Percentiles rank a stretch among this genome's conserved stretches.
Evolutionary conservation across 2,797 vertebrate species (phyloP).

Genomic region (Tapirus indicus): DNA sequence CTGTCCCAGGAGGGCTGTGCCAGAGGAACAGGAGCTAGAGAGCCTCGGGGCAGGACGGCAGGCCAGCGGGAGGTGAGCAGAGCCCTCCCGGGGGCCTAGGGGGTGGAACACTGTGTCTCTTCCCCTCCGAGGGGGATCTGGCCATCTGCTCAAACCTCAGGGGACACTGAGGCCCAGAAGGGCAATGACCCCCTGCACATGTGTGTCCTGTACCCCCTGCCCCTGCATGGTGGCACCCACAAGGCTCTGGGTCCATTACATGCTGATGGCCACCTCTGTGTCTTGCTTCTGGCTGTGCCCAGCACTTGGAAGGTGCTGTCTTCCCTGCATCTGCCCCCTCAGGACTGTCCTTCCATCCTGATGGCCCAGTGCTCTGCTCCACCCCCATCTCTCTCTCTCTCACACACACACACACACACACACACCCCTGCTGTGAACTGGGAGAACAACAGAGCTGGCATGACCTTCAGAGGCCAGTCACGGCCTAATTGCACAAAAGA

Average conservation of each 20-base stretch:
- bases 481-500: not conserved
- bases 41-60: not conserved
- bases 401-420: not conserved
- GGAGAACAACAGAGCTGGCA: not conserved
- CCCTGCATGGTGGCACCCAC: not conserved
- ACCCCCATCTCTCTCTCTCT: too few species aligned
- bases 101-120: not conserved
- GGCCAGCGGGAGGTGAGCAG: accelerated
- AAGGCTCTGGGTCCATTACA: not conserved
- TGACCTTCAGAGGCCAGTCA: not conserved
- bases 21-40: not conserved
- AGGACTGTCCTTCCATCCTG: not conserved
- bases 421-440: not conserved
- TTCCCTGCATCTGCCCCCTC: not conserved
- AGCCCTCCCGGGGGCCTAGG: too few species aligned
- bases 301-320: not conserved
- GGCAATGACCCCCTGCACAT: not conserved
- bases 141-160: not conserved
- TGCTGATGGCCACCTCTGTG: not conserved
- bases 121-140: not conserved
- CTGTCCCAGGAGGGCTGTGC: not conserved
- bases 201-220: accelerated
- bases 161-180: not conserved
- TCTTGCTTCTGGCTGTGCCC: not conserved
- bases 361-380: not conserved